phyloP scores from a whole-genome alignment of 2,888 invertebrate genomes.

The Raillietiella orientalis region DNA sequence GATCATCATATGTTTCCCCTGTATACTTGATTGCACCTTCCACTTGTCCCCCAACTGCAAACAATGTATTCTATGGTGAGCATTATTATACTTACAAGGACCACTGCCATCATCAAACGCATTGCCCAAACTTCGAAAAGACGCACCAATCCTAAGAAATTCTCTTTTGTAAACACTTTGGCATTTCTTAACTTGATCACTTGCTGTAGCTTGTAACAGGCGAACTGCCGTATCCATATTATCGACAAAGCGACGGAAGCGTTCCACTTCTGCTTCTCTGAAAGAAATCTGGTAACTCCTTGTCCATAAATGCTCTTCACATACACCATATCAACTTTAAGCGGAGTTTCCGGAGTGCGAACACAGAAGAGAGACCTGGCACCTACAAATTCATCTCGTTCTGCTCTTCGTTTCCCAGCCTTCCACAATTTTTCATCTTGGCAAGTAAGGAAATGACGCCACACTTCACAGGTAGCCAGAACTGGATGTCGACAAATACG shows the following conservation, averaged over 20 bases:
- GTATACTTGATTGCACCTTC: constrained; percentile 51
- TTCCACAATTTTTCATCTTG: constrained; percentile 96
- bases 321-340: constrained; percentile 18
- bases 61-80: background rate
- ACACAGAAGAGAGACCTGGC: constrained; percentile 69
- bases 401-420: constrained; percentile 72
- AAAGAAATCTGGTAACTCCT: constrained; percentile 6
- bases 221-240: constrained; percentile 63
- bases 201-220: constrained; percentile 37
- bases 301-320: constrained; percentile 9
- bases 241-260: constrained; percentile 43
- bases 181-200: constrained; percentile 59
- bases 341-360: constrained; percentile 42
- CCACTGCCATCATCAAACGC: constrained; percentile 35
- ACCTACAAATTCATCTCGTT: constrained; percentile 64
- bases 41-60: constrained; percentile 13
- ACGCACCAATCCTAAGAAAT: constrained; percentile 58
- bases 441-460: constrained; percentile 88
- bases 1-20: constrained; percentile 58
- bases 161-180: constrained; percentile 59
- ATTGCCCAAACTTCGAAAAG: constrained; percentile 48
- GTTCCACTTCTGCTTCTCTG: constrained; percentile 47
- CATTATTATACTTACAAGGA: background rate
- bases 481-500: constrained; percentile 91
- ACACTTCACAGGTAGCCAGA: constrained; percentile 59